Conservation (phyloP, 2,797 vertebrate genomes). For the Danio kyathit region DNA sequence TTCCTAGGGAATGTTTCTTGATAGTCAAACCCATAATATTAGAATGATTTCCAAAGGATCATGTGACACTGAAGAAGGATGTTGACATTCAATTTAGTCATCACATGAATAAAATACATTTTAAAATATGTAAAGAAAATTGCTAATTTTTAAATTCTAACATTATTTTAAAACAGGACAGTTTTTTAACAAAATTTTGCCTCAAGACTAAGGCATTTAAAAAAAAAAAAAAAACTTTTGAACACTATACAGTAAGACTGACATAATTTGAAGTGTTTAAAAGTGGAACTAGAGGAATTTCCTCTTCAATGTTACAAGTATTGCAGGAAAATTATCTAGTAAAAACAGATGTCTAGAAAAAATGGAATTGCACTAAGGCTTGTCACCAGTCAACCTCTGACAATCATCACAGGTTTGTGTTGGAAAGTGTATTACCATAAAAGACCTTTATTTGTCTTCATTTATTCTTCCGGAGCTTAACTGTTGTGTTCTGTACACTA, state of each 20-base stretch:
- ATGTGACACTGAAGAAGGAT: not conserved
- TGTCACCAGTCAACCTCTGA: not conserved
- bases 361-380: not conserved
- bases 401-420: not conserved
- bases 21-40: not conserved
- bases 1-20: not conserved
- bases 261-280: too few relatives aligned
- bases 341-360: too few relatives aligned
- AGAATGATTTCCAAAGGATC: not conserved
- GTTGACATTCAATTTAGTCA: not conserved
- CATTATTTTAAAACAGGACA: too few relatives aligned
- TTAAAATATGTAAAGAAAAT: too few relatives aligned
- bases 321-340: not conserved
- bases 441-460: accelerated
- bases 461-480: not conserved
- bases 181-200: too few relatives aligned
- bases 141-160: too few relatives aligned
- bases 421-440: not conserved
- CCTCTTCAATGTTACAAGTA: not conserved
- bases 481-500: not conserved
- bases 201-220: too few relatives aligned
- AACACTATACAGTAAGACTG: too few relatives aligned
- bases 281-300: too few relatives aligned
- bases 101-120: too few relatives aligned
- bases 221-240: too few relatives aligned